Percentiles rank a stretch among this genome's conserved stretches.
Conservation (phyloP, 1,140 invertebrate species). For the Drosophila jambulina region DNA sequence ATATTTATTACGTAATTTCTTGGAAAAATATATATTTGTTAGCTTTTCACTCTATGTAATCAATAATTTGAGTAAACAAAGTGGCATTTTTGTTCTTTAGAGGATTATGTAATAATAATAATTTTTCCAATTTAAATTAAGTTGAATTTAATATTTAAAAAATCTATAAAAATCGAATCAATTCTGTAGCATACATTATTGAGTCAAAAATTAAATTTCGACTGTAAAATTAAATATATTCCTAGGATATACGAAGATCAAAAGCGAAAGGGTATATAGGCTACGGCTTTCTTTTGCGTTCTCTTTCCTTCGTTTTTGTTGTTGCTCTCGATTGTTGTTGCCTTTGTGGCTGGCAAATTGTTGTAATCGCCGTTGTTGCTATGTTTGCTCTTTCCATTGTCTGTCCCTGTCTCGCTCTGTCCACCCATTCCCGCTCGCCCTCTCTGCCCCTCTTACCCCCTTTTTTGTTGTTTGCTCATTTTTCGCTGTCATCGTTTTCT, state of each 20-base stretch:
- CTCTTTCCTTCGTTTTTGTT: slow-evolving; percentile 23
- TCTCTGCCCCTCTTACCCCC: background rate
- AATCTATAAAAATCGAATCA: no score
- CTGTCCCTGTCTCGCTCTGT: slow-evolving; percentile 21
- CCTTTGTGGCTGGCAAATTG: slow-evolving; percentile 57
- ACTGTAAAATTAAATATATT: background rate
- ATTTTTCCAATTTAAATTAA: background rate
- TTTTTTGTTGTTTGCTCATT: slow-evolving; percentile 56
- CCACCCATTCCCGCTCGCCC: background rate
- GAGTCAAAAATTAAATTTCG: background rate
- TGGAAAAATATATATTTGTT: background rate
- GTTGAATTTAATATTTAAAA: no score
- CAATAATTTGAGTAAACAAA: background rate
- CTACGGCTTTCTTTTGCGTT: background rate
- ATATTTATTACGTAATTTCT: background rate
- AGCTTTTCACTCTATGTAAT: background rate
- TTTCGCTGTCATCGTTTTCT: slow-evolving; percentile 63
- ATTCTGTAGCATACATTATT: slow-evolving; percentile 2
- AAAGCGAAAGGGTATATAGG: background rate
- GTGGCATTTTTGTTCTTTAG: no score
- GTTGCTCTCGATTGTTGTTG: slow-evolving; percentile 69
- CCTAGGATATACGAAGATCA: background rate
- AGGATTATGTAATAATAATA: no score
- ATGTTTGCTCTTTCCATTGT: slow-evolving; percentile 52
- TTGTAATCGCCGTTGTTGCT: slow-evolving; percentile 69